These are phyloP conservation scores for Diachasmimorpha longicaudata DNA, from an alignment of 1,140 invertebrate genomes.

Conservation along the genomic window DNA sequence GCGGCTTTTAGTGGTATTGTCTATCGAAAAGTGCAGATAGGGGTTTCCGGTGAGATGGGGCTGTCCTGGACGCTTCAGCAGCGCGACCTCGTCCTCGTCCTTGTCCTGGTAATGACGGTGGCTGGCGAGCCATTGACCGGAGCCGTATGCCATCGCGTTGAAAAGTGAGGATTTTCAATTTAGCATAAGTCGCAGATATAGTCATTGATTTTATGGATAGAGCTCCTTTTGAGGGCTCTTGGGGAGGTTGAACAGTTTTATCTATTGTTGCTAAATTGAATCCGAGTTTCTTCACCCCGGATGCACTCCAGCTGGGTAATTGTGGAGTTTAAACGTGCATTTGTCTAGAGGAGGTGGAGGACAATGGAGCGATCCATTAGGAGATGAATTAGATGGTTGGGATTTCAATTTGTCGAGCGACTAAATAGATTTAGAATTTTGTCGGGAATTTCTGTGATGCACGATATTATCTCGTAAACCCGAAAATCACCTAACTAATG, in stretches of 20 bases:
- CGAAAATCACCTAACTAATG: too few relatives aligned
- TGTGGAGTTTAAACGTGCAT: background rate
- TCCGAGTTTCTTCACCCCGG: background rate
- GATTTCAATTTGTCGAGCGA: too few relatives aligned
- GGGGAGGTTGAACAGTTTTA: background rate
- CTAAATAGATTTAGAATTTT: too few relatives aligned
- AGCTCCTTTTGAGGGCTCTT: too few relatives aligned
- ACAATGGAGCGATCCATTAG: background rate
- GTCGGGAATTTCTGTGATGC: too few relatives aligned
- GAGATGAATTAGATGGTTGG: too few relatives aligned
- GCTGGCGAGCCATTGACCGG: constrained; percentile 47
- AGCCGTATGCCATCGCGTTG: constrained; percentile 54
- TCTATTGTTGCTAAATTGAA: background rate
- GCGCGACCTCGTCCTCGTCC: constrained; percentile 38
- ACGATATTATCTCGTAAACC: too few relatives aligned
- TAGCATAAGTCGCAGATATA: too few relatives aligned
- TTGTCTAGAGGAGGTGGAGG: background rate
- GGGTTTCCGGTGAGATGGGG: constrained; percentile 13
- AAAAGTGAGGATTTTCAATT: constrained; percentile 51
- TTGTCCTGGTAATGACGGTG: constrained; percentile 43
- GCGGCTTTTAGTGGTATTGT: too few relatives aligned
- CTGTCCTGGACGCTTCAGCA: constrained; percentile 37
- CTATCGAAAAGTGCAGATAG: background rate
- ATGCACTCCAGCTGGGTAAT: background rate
- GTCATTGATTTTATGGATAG: too few relatives aligned